Evolutionary conservation across 2,888 invertebrate species (phyloP).

Genomic region (Torymus auratus): DNA sequence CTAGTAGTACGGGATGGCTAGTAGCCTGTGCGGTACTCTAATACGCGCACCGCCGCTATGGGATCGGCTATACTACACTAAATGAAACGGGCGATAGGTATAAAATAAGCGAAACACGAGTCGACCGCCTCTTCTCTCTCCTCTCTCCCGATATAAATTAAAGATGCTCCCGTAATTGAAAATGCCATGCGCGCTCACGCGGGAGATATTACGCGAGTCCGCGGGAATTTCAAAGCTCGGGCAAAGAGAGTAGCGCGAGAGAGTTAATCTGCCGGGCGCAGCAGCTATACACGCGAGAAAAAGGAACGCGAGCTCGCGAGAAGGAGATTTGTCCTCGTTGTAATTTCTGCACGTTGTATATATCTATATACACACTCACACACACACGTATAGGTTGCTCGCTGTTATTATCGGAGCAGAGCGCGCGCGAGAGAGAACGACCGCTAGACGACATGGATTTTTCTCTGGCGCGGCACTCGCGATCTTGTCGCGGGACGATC

Average conservation of each 20-base stretch:
- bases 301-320: background rate
- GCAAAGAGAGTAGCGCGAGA: background rate
- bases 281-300: background rate
- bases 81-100: conserved; percentile 9
- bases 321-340: conserved; percentile 19
- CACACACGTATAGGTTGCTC: background rate
- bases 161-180: conserved; percentile 36
- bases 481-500: conserved; percentile 34
- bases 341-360: background rate
- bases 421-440: conserved; percentile 21
- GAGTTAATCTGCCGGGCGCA: conserved; percentile 12
- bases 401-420: conserved; percentile 11
- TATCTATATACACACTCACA: no score
- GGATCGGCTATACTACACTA: background rate
- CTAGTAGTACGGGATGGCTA: no score
- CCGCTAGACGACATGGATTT: conserved; percentile 54
- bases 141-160: conserved; percentile 15
- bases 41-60: background rate
- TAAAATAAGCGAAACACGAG: conserved; percentile 18
- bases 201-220: background rate
- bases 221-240: background rate
- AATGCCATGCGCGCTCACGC: background rate
- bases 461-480: conserved; percentile 35
- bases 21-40: background rate
- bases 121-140: background rate